These are phyloP conservation scores for Gymnocheta viridis DNA, from an alignment of 2,888 invertebrate species.

Conservation along the genomic window DNA sequence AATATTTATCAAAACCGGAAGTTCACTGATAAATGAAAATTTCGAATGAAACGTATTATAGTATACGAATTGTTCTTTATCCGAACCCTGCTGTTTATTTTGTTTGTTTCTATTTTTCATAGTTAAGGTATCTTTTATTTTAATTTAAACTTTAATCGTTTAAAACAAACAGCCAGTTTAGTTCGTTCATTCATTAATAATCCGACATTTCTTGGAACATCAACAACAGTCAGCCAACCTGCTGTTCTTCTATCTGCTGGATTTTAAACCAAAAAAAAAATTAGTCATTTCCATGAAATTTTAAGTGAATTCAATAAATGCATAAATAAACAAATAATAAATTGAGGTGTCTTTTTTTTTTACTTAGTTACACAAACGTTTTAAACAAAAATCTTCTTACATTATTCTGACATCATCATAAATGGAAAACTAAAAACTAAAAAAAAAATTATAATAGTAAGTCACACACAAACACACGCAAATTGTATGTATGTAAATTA, in stretches of 20 bases:
- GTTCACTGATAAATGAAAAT: too few relatives aligned
- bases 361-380: background rate
- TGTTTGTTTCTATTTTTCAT: background rate
- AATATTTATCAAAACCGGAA: too few relatives aligned
- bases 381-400: constrained; percentile 7
- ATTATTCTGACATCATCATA: constrained; percentile 58
- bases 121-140: background rate
- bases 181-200: constrained; percentile 51
- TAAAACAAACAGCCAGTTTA: constrained; percentile 46
- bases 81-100: constrained; percentile 40
- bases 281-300: constrained; percentile 55
- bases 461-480: constrained; percentile 20
- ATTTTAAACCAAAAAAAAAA: constrained; percentile 36
- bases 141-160: constrained; percentile 50
- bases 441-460: too few relatives aligned
- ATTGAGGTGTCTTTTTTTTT: constrained; percentile 11
- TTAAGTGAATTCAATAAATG: background rate
- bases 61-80: too few relatives aligned
- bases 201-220: constrained; percentile 37
- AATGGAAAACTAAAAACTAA: constrained; percentile 16
- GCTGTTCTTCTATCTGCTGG: constrained; percentile 25
- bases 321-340: background rate
- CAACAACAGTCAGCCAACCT: constrained; percentile 30
- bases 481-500: constrained; percentile 40
- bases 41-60: too few relatives aligned